A percentile compares a stretch with the other conserved stretches of the same genome.
These are phyloP conservation scores for Seira musarum DNA, from an alignment of 2,888 invertebrate genomes.

Conservation along the genomic window DNA sequence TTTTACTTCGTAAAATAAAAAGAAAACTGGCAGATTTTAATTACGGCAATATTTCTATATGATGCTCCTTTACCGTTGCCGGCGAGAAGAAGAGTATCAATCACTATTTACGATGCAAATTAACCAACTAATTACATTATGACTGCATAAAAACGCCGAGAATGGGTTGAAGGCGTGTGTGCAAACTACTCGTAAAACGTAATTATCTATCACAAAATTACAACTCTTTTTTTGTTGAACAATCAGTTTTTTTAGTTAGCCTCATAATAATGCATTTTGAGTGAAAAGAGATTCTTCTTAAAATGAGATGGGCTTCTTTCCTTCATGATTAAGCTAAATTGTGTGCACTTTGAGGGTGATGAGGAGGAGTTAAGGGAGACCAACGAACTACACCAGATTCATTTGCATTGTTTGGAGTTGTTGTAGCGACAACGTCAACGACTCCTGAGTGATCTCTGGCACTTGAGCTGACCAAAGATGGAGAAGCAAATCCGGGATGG, in stretches of 20 bases:
- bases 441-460: slow-evolving; percentile 31
- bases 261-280: no score
- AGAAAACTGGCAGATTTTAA: no score
- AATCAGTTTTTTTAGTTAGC: no score
- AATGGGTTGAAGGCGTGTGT: slow-evolving; percentile 43
- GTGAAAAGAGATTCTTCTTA: no score
- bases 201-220: slow-evolving; percentile 15
- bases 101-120: slow-evolving; percentile 38
- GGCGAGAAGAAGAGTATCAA: slow-evolving; percentile 18
- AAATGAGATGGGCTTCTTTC: no score
- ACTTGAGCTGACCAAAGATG: slow-evolving; percentile 30
- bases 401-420: slow-evolving; percentile 16
- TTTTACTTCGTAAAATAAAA: no score
- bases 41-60: no score
- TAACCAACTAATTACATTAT: slow-evolving; percentile 13
- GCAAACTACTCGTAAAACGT: slow-evolving; percentile 11
- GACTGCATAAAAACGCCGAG: not conserved
- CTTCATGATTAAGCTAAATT: slow-evolving; percentile 30
- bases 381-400: slow-evolving; percentile 53
- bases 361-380: slow-evolving; percentile 67
- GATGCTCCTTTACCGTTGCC: no score
- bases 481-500: slow-evolving; percentile 31
- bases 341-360: slow-evolving; percentile 51
- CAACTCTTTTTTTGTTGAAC: slow-evolving; percentile 11
- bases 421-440: slow-evolving; percentile 47